Evolutionary conservation across 1,140 invertebrate genomes (phyloP).

Genomic region (Achroia grisella): DNA sequence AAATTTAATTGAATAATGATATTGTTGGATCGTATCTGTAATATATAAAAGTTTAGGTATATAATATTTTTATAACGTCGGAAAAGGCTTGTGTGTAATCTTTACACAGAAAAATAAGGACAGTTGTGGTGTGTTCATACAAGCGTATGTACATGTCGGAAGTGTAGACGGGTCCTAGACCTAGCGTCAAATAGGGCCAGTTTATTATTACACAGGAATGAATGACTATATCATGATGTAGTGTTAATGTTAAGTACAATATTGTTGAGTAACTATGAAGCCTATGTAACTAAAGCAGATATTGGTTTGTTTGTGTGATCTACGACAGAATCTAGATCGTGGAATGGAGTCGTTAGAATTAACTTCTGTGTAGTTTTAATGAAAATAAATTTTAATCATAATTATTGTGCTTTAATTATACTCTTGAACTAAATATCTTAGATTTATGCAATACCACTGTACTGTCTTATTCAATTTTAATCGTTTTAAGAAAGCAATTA

Average conservation of each 20-base stretch:
- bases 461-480: too few species aligned
- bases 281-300: slow-evolving; percentile 52
- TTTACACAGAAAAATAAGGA: not conserved
- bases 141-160: slow-evolving; percentile 1
- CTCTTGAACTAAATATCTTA: too few species aligned
- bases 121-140: not conserved
- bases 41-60: slow-evolving; percentile 64
- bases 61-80: slow-evolving; percentile 67
- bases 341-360: slow-evolving; percentile 44
- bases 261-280: slow-evolving; percentile 53
- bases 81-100: slow-evolving; percentile 18
- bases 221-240: slow-evolving; percentile 39
- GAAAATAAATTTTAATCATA: slow-evolving; percentile 63
- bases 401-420: slow-evolving; percentile 22
- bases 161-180: not conserved
- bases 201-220: slow-evolving; percentile 4
- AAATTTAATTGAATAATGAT: slow-evolving; percentile 64
- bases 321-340: slow-evolving; percentile 46
- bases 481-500: too few species aligned
- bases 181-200: not conserved
- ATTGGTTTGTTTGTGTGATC: slow-evolving; percentile 52
- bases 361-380: slow-evolving; percentile 62
- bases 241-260: slow-evolving; percentile 66
- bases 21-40: slow-evolving; percentile 62
- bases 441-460: too few species aligned